Percentiles rank a stretch among this genome's conserved stretches.
Conservation (phyloP, 2,113 vertebrate genomes). For the Aphyosemion australe region DNA sequence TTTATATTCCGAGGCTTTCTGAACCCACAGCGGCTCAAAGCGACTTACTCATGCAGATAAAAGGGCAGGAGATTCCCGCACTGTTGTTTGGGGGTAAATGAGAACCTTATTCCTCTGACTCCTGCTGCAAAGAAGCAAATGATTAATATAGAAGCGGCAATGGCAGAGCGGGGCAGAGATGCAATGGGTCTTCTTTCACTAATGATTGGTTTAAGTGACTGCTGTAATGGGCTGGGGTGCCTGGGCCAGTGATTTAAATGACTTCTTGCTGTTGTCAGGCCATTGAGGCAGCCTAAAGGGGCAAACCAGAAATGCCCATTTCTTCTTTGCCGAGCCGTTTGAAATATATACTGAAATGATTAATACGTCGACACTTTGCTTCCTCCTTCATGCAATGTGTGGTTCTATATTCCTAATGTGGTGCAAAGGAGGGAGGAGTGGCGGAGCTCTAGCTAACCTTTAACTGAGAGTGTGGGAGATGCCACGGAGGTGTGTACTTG, state of each 20-base stretch:
- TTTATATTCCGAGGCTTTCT: slow-evolving; percentile 22
- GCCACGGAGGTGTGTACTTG: slow-evolving; percentile 41
- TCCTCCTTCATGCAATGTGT: slow-evolving; percentile 25
- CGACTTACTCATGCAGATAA: slow-evolving; percentile 37
- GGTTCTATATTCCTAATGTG: slow-evolving; percentile 45
- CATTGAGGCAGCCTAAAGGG: slow-evolving; percentile 21
- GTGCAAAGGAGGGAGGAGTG: slow-evolving; percentile 24
- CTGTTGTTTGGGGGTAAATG: slow-evolving; percentile 51
- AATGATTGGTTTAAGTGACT: slow-evolving; percentile 79
- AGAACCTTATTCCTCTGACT: slow-evolving; percentile 42
- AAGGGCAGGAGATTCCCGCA: slow-evolving; percentile 11
- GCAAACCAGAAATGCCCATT: slow-evolving; percentile 10
- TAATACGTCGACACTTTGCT: slow-evolving; percentile 5
- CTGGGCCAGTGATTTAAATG: slow-evolving; percentile 57
- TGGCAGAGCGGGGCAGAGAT: slow-evolving; percentile 59
- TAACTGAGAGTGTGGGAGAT: slow-evolving; percentile 48
- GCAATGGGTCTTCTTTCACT: slow-evolving; percentile 70
- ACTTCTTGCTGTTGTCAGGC: slow-evolving; percentile 34
- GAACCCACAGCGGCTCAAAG: background rate
- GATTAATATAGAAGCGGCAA: slow-evolving; percentile 67
- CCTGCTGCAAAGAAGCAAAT: slow-evolving; percentile 42
- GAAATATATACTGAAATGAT: background rate
- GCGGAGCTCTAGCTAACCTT: slow-evolving; percentile 61
- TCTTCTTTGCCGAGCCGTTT: slow-evolving; percentile 15
- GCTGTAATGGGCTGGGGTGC: slow-evolving; percentile 70